These are phyloP conservation scores for Mormoops blainvillei DNA, from an alignment of 2,113 vertebrate species.

Conservation along the genomic window DNA sequence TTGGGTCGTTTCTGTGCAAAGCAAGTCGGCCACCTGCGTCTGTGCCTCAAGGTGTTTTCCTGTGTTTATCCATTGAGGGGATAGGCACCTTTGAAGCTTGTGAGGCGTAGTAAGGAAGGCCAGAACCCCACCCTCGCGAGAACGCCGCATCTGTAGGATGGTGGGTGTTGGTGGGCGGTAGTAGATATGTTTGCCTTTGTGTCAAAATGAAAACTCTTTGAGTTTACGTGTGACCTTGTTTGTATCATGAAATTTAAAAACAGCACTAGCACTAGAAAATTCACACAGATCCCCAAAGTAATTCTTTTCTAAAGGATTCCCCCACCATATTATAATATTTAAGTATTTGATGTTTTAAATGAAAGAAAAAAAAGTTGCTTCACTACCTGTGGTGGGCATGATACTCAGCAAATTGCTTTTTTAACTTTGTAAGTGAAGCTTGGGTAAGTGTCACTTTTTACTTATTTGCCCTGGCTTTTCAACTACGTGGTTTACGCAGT, in stretches of 20 bases:
- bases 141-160: background rate
- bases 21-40: background rate
- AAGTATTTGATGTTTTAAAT: background rate
- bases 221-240: background rate
- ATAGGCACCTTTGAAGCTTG: background rate
- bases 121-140: background rate
- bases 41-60: background rate
- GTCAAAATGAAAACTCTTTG: conserved; percentile 14
- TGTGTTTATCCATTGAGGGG: background rate
- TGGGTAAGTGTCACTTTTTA: background rate
- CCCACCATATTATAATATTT: background rate
- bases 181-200: background rate
- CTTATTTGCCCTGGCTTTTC: background rate
- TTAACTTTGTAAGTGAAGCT: background rate
- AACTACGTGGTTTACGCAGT: background rate
- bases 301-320: background rate
- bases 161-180: background rate
- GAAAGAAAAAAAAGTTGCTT: background rate
- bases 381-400: background rate
- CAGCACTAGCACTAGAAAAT: background rate
- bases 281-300: background rate
- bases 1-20: background rate
- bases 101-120: background rate
- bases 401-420: background rate
- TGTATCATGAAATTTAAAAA: background rate